Conservation (phyloP, 2,888 invertebrate species). For the Synergus itoensis region DNA sequence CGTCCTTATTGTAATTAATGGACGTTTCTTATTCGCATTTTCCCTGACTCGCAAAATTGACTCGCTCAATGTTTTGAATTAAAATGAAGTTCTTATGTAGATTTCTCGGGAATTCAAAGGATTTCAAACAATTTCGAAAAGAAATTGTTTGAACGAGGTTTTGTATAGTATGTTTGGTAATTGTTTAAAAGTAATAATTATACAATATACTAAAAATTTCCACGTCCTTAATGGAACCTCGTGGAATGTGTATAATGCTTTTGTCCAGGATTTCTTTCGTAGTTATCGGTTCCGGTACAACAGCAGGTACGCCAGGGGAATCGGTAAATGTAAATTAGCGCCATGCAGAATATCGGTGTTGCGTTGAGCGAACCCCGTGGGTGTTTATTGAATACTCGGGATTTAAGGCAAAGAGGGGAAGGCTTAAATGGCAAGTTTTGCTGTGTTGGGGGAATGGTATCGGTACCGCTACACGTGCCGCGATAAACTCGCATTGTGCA, state of each 20-base stretch:
- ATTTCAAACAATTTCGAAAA: no score
- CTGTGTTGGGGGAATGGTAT: background rate
- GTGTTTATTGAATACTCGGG: constrained; percentile 5
- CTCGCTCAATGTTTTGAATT: no score
- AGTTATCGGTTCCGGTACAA: constrained; percentile 3
- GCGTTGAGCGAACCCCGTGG: background rate
- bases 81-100: no score
- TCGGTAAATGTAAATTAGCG: constrained; percentile 5
- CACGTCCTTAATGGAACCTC: background rate
- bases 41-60: no score
- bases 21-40: no score
- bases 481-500: constrained; percentile 1
- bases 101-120: no score
- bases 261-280: constrained; percentile 1
- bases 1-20: no score
- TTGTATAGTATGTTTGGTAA: background rate
- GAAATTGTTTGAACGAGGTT: no score
- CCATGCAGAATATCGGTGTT: background rate
- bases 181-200: background rate
- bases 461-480: constrained; percentile 3
- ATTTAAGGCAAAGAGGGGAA: background rate
- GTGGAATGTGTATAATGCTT: background rate
- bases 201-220: background rate
- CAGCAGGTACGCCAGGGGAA: background rate
- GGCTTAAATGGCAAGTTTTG: background rate